A percentile compares a stretch with the other conserved stretches of the same genome.
Conservation (phyloP, 2,113 vertebrate species). For the Prochilodus magdalenae region DNA sequence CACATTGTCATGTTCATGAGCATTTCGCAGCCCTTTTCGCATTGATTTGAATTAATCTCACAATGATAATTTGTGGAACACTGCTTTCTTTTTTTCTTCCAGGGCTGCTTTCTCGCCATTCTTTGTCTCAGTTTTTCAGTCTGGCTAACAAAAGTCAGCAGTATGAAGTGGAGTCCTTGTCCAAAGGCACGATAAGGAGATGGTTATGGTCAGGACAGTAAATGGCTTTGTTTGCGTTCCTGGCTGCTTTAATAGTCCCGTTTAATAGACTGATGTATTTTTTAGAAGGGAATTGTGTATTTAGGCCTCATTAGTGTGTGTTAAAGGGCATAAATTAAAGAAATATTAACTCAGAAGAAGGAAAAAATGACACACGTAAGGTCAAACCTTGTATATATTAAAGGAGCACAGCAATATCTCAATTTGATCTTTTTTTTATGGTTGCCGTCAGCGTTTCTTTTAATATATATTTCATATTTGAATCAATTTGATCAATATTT, state of each 20-base stretch:
- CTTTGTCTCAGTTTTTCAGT: not conserved
- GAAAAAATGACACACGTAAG: too few species aligned
- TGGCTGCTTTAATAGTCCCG: conserved; percentile 1
- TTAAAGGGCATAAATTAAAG: too few species aligned
- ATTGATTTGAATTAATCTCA: conserved; percentile 37
- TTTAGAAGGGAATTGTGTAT: not conserved
- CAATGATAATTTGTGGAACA: not conserved
- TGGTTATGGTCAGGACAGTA: conserved; percentile 41
- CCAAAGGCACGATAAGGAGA: conserved; percentile 17
- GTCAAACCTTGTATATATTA: too few species aligned
- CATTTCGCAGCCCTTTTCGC: conserved; percentile 26
- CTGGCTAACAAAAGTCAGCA: conserved; percentile 28
- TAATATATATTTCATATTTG: too few species aligned
- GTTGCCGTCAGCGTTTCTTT: too few species aligned
- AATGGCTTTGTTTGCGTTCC: conserved; percentile 30
- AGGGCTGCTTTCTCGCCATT: too few species aligned
- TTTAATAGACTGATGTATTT: conserved; percentile 14
- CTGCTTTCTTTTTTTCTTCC: not conserved
- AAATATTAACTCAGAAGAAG: too few species aligned
- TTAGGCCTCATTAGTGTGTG: too few species aligned
- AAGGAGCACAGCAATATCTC: too few species aligned
- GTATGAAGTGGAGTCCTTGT: conserved; percentile 36
- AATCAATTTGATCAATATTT: too few species aligned
- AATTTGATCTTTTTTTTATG: too few species aligned
- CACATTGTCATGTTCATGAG: conserved; percentile 34